Evolutionary conservation across 2,113 vertebrate species (phyloP), one percentile per base, ranked within the genome.

Genomic region (Megalops atlanticus): DNA sequence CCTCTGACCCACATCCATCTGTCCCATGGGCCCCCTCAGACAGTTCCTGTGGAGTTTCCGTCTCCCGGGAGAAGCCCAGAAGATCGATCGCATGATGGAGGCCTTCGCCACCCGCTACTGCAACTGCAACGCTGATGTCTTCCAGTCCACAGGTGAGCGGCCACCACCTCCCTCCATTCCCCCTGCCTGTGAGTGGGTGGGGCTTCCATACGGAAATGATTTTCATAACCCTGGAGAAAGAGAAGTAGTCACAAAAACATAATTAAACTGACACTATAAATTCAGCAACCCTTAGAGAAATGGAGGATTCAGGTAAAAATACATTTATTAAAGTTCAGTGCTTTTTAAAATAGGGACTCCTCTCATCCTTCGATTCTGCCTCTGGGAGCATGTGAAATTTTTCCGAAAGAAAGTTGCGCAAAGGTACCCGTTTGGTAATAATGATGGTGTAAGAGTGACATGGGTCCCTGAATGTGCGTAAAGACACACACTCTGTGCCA

Each of bases 71-170:
- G 97, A 99, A 83, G 97, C 97, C 0, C 97, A 99, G 93, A 98
- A 99, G 92, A 99, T 99, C 7, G 97, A 98, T 80, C 91, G 97
- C 36, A 99, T 99, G 96, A 99, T 99, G 97, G 97, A 99, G 83
- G 91, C 95, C 0, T 99, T 99, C n/a, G 97, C 97, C 15, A 86
- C 80, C 38, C 93, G 96, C 47, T 99, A 99, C 89, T 99, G 97
- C 80, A 91, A 93, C 87, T 98, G 97, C 83, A 99, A 99, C 84
- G 87, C 93, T 0, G 92, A 89, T 0, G 95, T 98, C 82, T 99
- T 99, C 89, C 95, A 97, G 76, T 98, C 96, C 76, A 96, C 96
- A 92, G 97, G 97, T 99, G 88, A n/a, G n/a, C 1, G 68, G 33
- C 18, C 36, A 35, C 24, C 35, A 4, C 15, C 15, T 12, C 18